Conservation (phyloP, 1,140 invertebrate species). For the Zophobas atratus region DNA sequence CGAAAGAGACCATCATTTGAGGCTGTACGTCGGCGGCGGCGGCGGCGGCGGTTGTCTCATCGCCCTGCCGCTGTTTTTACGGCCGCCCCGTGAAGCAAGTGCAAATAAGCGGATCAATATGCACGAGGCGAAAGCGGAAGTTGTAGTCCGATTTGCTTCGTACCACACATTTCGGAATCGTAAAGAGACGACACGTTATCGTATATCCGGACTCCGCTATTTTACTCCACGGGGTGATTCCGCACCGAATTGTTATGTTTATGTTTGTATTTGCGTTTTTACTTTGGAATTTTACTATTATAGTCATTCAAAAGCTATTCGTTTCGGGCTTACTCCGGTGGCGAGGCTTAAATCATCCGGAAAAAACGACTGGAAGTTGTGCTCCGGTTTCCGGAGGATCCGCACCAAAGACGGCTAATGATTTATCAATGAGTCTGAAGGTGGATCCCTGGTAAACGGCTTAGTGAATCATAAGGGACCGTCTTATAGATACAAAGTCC, state of each 20-base stretch:
- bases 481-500: constrained; percentile 31
- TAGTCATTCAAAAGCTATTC: constrained; percentile 43
- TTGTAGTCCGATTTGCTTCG: constrained; percentile 1
- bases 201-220: constrained; percentile 47
- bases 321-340: constrained; percentile 5
- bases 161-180: constrained; percentile 36
- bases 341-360: constrained; percentile 5
- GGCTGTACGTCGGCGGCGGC: no score
- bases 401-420: background rate
- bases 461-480: constrained; percentile 42
- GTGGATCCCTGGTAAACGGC: constrained; percentile 27
- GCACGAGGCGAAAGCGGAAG: constrained; percentile 7
- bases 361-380: constrained; percentile 3
- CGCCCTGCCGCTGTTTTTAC: background rate
- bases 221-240: constrained; percentile 45
- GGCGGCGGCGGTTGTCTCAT: no score
- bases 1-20: no score
- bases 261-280: constrained; percentile 43
- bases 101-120: constrained; percentile 23
- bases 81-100: constrained; percentile 11
- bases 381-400: constrained; percentile 1
- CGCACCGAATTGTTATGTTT: constrained; percentile 49
- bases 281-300: constrained; percentile 48
- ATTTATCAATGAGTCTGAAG: constrained; percentile 32
- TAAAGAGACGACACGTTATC: constrained; percentile 44